These are phyloP conservation scores for Pantherophis guttatus DNA, from an alignment of 2,113 vertebrate genomes.

Conservation along the genomic window DNA sequence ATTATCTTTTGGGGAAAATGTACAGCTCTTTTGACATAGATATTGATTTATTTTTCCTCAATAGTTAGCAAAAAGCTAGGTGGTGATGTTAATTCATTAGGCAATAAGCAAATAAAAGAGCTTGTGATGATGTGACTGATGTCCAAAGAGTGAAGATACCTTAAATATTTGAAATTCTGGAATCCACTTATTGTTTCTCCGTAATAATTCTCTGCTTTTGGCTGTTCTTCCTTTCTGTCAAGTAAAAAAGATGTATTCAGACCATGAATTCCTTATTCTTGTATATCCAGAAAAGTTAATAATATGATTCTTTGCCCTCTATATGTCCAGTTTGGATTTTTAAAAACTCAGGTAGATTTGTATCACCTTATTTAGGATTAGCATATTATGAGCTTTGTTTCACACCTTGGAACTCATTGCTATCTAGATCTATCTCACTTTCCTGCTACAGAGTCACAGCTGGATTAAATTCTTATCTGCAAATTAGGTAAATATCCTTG, in stretches of 20 bases:
- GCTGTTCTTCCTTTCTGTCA: not conserved
- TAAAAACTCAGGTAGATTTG: not conserved
- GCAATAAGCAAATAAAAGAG: not conserved
- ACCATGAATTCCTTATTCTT: not conserved
- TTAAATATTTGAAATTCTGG: not conserved
- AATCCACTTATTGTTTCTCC: not conserved
- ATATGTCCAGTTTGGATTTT: not conserved
- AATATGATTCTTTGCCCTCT: not conserved
- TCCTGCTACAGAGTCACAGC: not conserved
- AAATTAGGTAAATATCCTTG: conserved; percentile 41
- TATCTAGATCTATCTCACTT: conserved; percentile 35
- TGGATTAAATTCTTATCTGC: conserved; percentile 60
- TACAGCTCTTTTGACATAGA: not conserved
- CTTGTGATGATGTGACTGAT: not conserved
- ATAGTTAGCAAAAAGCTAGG: not conserved
- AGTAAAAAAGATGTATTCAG: not conserved
- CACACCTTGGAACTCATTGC: not conserved
- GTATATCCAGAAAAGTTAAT: not conserved
- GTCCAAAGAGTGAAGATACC: not conserved
- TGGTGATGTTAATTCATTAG: not conserved
- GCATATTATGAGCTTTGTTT: not conserved
- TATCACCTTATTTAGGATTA: fast-evolving
- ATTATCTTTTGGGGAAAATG: not conserved
- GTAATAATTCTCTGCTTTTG: fast-evolving
- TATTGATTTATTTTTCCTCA: not conserved